Percentiles rank a stretch among this genome's conserved stretches.
These are phyloP conservation scores for Iguana delicatissima DNA, from an alignment of 2,797 vertebrate species.

Conservation along the genomic window DNA sequence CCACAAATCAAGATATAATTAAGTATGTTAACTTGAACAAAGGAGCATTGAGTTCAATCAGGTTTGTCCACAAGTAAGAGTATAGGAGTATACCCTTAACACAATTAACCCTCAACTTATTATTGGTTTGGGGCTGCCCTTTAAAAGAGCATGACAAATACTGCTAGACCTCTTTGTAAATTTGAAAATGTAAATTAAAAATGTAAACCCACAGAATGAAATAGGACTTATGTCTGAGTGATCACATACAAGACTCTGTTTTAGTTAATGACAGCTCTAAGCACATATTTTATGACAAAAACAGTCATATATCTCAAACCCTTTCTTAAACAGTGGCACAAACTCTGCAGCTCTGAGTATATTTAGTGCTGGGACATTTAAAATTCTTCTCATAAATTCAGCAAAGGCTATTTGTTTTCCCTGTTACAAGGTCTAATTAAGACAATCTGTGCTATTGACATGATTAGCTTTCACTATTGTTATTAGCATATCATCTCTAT, in stretches of 20 bases:
- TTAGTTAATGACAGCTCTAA: neutral
- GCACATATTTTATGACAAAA: neutral
- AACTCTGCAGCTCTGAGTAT: neutral
- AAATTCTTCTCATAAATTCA: slow-evolving; percentile 17
- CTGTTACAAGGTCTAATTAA: neutral
- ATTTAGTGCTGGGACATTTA: neutral
- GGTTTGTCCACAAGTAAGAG: neutral
- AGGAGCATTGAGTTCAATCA: neutral
- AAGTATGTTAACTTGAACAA: neutral
- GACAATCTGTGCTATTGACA: slow-evolving; percentile 6
- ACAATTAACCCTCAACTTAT: neutral
- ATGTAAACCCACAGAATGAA: neutral
- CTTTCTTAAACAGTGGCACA: neutral
- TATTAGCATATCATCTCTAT: slow-evolving; percentile 23
- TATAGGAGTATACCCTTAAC: neutral
- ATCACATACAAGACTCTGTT: neutral
- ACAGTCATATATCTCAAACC: neutral
- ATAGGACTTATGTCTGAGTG: neutral
- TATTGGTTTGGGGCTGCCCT: neutral
- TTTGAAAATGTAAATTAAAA: neutral
- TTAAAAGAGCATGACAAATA: neutral
- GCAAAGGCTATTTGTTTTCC: slow-evolving; percentile 5
- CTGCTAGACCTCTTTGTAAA: slow-evolving; percentile 1
- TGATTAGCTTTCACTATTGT: slow-evolving; percentile 12
- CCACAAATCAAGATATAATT: neutral